Conservation (phyloP, 2,113 vertebrate species). For the Trematocara macrostoma region DNA sequence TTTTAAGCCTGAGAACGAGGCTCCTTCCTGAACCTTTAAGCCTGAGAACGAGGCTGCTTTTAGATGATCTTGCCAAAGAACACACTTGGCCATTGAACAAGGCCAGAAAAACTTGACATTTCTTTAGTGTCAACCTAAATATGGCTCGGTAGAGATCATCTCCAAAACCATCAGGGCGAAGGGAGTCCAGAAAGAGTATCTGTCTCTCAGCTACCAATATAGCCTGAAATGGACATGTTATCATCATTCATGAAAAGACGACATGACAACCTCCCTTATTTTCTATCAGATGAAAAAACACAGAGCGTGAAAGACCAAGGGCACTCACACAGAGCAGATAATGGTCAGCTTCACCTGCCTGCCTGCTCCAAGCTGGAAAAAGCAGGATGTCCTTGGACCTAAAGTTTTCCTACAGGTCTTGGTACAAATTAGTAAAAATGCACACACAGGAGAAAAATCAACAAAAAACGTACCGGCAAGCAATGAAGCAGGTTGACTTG, state of each 20-base stretch:
- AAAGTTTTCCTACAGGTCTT: not conserved
- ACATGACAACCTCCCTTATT: accelerated
- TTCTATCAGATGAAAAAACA: not conserved
- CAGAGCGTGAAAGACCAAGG: accelerated
- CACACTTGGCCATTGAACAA: not conserved
- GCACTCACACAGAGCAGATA: not conserved
- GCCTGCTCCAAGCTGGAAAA: not conserved
- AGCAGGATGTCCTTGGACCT: not conserved
- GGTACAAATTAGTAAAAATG: accelerated
- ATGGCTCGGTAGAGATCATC: too few species aligned
- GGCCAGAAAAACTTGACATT: accelerated
- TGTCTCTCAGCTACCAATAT: not conserved
- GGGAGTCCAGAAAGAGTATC: too few species aligned
- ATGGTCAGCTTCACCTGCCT: not conserved
- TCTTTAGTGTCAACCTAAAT: too few species aligned
- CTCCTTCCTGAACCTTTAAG: not conserved
- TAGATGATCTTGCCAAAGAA: accelerated
- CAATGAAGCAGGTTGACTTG: accelerated
- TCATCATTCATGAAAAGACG: too few species aligned
- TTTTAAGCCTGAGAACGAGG: not conserved
- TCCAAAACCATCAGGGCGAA: too few species aligned
- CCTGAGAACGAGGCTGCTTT: not conserved
- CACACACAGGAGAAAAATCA: not conserved
- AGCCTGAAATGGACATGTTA: too few species aligned
- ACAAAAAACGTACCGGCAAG: accelerated